Evolutionary conservation across 2,797 vertebrate genomes (phyloP).

Genomic region (Crax fasciolata): DNA sequence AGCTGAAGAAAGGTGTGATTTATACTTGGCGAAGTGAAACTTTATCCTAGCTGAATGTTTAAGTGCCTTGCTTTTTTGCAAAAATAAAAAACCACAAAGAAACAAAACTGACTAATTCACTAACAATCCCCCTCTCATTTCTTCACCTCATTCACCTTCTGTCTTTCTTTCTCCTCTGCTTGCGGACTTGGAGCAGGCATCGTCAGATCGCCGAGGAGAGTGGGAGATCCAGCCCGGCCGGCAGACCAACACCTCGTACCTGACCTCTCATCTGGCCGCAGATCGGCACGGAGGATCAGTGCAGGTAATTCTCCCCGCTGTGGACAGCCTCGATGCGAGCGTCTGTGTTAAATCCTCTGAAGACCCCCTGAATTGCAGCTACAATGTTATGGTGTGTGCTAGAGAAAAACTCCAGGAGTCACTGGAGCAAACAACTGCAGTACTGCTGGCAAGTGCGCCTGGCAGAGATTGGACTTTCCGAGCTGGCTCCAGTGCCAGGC

Average conservation of each 20-base stretch:
- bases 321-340: background rate
- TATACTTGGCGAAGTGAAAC: slow-evolving; percentile 14
- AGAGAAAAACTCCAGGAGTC: background rate
- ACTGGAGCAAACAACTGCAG: background rate
- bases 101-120: slow-evolving; percentile 22
- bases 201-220: slow-evolving; percentile 96
- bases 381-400: background rate
- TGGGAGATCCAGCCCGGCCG: slow-evolving; percentile 97
- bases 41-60: background rate
- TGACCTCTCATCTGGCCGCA: slow-evolving; percentile 96
- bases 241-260: slow-evolving; percentile 96
- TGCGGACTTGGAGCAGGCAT: slow-evolving; percentile 80
- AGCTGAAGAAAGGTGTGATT: background rate
- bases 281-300: slow-evolving; percentile 99
- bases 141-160: slow-evolving; percentile 73
- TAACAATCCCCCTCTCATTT: slow-evolving; percentile 59
- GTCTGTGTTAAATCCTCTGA: background rate
- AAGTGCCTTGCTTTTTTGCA: slow-evolving; percentile 59
- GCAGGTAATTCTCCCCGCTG: slow-evolving; percentile 87
- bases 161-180: slow-evolving; percentile 72
- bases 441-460: background rate
- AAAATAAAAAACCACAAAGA: background rate
- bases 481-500: background rate
- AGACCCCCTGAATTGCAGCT: background rate
- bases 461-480: too few relatives aligned